Base-by-base conservation (phyloP, 2,888 invertebrate species). In the Cylloceria caligata region DNA sequence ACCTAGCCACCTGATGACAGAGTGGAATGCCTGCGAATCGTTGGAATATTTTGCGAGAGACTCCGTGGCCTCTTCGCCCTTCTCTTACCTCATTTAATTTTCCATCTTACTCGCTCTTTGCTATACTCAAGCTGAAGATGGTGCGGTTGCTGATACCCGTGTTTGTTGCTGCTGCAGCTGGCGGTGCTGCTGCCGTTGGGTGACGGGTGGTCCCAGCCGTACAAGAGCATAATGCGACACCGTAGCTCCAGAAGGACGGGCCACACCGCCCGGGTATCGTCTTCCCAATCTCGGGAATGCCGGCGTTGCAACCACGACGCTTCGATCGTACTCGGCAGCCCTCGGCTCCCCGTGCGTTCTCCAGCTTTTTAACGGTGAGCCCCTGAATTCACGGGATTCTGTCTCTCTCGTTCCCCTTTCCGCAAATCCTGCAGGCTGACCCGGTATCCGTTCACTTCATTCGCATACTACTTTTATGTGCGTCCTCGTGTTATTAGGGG, bases 211-310 rank as follows among this genome's bases (percentile, higher is more conserved):
- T 72, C 77, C 62, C 42, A 36, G 11, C 62, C 49, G 47, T 68
- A 67, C 39, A 27, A 60, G 60, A 72, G 49, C 49, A 74, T 78
- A 74, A 78, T 78, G 65, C 81, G 81, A 74, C 81, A 81, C 69
- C 69, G 76, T 74, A 77, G 73, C 73, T 77, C 64, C 72, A 62
- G 69, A 78, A 74, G 71, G 69, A 74, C 69, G 57, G 62, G 47
- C 69, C 73, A 73, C 69, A 65, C 77, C 30, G 45, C 45, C 64
- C 16, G 64, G 62, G 74, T 78, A 81, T 81, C 81, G 65, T 64
- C 81, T 81, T 81, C 64, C 60, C 81, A 55, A 81, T 78, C 81
- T 78, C 30, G 69, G 21, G 69, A 81, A 81, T 77, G 74, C 64
- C 55, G 62, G 27, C 75, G 60, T 42, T 45, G 4, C 62, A 19